Evolutionary conservation across 2,797 vertebrate species (phyloP), one percentile per base, ranked within the genome.

Genomic region (Mus spretus): DNA sequence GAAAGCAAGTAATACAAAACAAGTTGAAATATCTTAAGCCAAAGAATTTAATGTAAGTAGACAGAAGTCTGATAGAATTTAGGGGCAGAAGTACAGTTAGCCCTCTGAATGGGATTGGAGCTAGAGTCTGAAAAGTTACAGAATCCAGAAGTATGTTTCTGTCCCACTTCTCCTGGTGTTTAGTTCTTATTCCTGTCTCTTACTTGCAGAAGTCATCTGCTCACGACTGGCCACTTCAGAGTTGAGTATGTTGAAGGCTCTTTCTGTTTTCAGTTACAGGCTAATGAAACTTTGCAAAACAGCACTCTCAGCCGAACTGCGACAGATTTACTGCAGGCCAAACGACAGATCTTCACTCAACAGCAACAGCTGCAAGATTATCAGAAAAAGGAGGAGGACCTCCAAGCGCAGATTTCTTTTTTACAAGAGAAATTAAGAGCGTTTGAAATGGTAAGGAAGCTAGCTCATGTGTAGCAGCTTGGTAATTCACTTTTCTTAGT

Each of bases 271-370:
- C 61, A 97, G 99, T 98, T 99, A 81, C 99, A 99, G 98, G 99
- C 99, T 2, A 99, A 99, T 6, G 99, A 99, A 98, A 99, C 99
- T 0, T 97, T 99, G 95, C 99, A 99, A 97, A 99, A 99, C 97
- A 99, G 98, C 94, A 99, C 99, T 97, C 99, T 99, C 96, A 99
- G 99, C 95, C 99, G 98, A 98, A 99, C 99, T 63, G 99, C 99
- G 47, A 99, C 99, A 12, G 99, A 99, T 98, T 99, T 99, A 65
- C 97, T 99, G 63, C 99, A 99, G 98, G 99, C 99, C 50, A 99
- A 99, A 95, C 99, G 99, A 94, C 99, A 99, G 97, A 98, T 99
- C 57, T 93, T 99, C 93, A 98, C 98, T 14, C 98, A 99, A 98
- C 99, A 99, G 89, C 99, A 99, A 47, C 99, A 99, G 97, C 98